phyloP scores from a whole-genome alignment of 2,797 vertebrate species.

The Antrozous pallidus region DNA sequence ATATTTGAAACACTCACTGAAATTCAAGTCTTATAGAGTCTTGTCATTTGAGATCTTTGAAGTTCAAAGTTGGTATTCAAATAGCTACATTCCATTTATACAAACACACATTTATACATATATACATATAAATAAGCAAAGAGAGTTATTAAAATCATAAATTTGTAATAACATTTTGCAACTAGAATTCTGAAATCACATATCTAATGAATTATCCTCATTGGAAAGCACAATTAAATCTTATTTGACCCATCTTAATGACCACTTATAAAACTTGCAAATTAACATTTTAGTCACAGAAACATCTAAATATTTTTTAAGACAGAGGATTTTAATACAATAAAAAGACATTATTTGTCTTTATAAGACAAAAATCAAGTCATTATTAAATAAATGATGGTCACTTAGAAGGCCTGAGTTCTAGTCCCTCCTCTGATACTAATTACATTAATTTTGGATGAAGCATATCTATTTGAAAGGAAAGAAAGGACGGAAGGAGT shows the following conservation, averaged over 20 bases:
- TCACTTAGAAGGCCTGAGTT: not conserved
- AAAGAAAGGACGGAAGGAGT: not conserved
- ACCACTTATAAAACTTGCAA: constrained; percentile 6
- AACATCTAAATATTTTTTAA: not conserved
- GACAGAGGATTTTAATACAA: not conserved
- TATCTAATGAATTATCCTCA: constrained; percentile 16
- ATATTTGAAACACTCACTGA: not conserved
- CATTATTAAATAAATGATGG: not conserved
- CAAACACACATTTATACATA: not conserved
- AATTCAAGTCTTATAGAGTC: not conserved
- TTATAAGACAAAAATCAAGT: not conserved
- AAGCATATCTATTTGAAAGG: not conserved
- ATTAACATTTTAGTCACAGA: constrained; percentile 18
- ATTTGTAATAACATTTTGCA: not conserved
- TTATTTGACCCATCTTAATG: not conserved
- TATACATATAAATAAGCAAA: constrained; percentile 1
- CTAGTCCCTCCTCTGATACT: not conserved
- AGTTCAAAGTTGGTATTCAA: not conserved
- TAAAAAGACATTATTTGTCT: not conserved
- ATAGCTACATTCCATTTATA: not conserved
- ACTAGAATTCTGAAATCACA: constrained; percentile 31
- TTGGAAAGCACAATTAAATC: constrained; percentile 23
- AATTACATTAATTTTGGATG: not conserved
- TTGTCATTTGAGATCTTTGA: not conserved
- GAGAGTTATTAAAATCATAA: constrained; percentile 24